These are phyloP conservation scores for Montipora capitata DNA, from an alignment of 92 coral and sea anemone species.

Conservation along the genomic window DNA sequence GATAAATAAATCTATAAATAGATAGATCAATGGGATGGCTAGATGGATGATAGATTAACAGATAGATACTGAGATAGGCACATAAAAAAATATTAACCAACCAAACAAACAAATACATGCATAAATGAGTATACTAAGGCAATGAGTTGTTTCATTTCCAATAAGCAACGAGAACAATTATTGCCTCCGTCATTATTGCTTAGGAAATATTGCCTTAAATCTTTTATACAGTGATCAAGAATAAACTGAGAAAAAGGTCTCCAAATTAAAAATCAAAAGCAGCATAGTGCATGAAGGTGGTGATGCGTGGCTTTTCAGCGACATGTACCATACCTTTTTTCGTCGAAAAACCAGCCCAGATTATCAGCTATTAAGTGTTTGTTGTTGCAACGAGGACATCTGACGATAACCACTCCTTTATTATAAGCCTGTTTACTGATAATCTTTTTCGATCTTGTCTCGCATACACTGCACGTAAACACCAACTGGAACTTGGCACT, in stretches of 20 bases:
- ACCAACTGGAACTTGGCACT: slow-evolving; percentile 79
- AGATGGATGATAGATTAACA: too few species aligned
- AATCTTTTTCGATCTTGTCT: slow-evolving; percentile 83
- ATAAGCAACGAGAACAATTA: too few species aligned
- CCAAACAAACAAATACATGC: too few species aligned
- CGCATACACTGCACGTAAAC: slow-evolving; percentile 95
- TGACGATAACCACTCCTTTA: slow-evolving; percentile 95
- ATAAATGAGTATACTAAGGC: too few species aligned
- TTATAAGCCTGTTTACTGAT: slow-evolving; percentile 94
- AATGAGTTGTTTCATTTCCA: too few species aligned
- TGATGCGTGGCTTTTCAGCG: too few species aligned
- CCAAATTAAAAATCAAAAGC: too few species aligned
- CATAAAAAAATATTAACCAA: not conserved
- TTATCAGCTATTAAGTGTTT: slow-evolving; percentile 98
- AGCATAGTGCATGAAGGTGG: too few species aligned
- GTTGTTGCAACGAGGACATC: slow-evolving; percentile 91
- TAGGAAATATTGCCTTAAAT: too few species aligned
- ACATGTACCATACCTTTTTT: slow-evolving; percentile 76
- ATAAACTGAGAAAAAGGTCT: too few species aligned
- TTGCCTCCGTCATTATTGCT: too few species aligned
- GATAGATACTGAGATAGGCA: not conserved
- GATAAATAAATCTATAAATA: not conserved
- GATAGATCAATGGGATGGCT: not conserved
- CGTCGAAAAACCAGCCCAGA: slow-evolving; percentile 90
- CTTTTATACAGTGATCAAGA: too few species aligned